Base-by-base conservation (phyloP, 2,797 vertebrate genomes). In the Dermochelys coriacea region DNA sequence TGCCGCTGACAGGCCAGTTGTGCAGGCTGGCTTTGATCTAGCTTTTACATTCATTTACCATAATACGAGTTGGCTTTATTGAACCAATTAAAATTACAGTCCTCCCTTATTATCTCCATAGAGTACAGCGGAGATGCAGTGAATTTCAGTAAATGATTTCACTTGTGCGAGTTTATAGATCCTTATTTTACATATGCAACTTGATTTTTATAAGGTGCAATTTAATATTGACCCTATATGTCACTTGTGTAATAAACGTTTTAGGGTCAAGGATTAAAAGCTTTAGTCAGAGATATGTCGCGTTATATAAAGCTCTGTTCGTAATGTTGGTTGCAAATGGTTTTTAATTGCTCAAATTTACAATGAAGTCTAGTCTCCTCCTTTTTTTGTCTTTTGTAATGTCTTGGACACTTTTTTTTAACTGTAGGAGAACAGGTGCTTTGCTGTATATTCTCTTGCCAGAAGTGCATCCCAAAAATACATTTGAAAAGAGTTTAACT, bases 1-100 rank as follows among this genome's bases (percentile, higher is more conserved):
- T 86, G 80, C 80, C 78, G 89, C 45, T 80, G 89, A 91, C 87
- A 92, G 87, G 34, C 37, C 52, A 0, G 2, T 91, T 94, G 89
- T 79, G 83, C 55, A 91, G 78, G 10, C 68, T 88, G 77, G 23
- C 91, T 98, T 97, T 97, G 87, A 97, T 97, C 86, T 96, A 25
- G 31, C 34, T 96, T 95, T 97, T 95, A 94, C 83, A 68, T 88
- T 93, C 74, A 86, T 93, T 91, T 94, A 61, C 85, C 19, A 16
- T 93, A 94, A 94, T 86, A 93, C 82, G 94, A 91, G n/a, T 85
- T 0, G 1, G 92, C 83, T 96, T 97, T 96, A 96, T 91, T 91
- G 90, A 54, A 93, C 85, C 89, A 96, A 87, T 96, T 97, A 94
- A 95, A 97, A 92, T 78, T 78, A 34, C 82, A 92, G 31, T 91